phyloP scores from a whole-genome alignment of 2,888 invertebrate genomes.

The Chaitophorus viminalis region DNA sequence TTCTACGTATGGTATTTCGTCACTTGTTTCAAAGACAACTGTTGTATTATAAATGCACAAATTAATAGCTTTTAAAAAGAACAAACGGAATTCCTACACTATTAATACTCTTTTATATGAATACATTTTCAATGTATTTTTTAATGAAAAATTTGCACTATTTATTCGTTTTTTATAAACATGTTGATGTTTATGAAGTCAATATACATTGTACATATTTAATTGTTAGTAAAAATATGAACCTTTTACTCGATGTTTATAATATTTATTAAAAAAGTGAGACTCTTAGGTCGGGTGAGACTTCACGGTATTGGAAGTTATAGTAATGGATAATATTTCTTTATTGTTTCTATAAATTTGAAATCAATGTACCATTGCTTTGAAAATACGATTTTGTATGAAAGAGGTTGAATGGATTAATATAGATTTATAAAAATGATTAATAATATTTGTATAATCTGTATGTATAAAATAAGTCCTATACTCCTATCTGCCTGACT shows the following conservation, averaged over 20 bases:
- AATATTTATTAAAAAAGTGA: neutral
- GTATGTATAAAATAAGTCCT: no score
- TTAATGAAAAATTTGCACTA: constrained; percentile 13
- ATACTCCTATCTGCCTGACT: no score
- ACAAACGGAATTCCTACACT: neutral
- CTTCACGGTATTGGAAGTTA: no score
- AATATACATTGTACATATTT: neutral
- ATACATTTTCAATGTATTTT: constrained; percentile 11
- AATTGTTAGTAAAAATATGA: neutral
- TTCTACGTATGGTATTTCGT: neutral
- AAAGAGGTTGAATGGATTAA: no score
- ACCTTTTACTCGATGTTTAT: neutral
- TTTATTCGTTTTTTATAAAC: neutral
- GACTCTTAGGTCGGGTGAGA: no score
- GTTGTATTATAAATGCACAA: constrained; percentile 1
- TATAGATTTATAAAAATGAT: no score
- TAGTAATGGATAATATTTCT: no score
- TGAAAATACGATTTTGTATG: no score
- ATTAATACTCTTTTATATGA: neutral
- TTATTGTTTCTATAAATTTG: no score
- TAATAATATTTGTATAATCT: no score
- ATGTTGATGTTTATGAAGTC: no score
- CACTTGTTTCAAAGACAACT: neutral
- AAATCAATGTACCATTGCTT: no score
- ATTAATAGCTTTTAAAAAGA: constrained; percentile 37